Percentiles rank a stretch among this genome's conserved stretches.
phyloP scores from a whole-genome alignment of 2,888 invertebrate species.

The Agrypnus murinus region DNA sequence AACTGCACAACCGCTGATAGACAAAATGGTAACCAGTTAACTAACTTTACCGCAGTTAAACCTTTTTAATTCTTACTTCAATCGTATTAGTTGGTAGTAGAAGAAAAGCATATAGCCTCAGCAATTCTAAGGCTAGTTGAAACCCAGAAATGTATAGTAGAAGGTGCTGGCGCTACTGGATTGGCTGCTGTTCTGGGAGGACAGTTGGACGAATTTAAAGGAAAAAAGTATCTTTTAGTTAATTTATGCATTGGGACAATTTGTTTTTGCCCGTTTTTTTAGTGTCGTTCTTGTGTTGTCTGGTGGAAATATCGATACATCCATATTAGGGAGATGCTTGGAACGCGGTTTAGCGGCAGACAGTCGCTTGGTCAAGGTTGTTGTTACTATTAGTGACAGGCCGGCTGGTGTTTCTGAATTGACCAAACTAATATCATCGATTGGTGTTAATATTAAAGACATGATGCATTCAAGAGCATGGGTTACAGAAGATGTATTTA shows the following conservation, averaged over 20 bases:
- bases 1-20: constrained; percentile 82
- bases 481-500: constrained; percentile 89
- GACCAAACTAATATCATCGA: constrained; percentile 79
- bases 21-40: constrained; percentile 80
- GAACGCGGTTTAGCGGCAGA: constrained; percentile 90
- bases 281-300: constrained; percentile 88
- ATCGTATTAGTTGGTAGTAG: constrained; percentile 83
- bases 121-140: constrained; percentile 87
- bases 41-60: no score
- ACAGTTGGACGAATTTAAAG: constrained; percentile 84
- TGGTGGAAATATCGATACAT: constrained; percentile 92
- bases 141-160: constrained; percentile 91
- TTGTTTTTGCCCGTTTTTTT: constrained; percentile 19
- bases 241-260: no score
- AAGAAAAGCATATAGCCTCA: constrained; percentile 88
- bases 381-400: constrained; percentile 83
- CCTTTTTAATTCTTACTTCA: no score
- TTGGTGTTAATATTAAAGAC: constrained; percentile 91
- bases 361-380: constrained; percentile 82
- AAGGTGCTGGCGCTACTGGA: constrained; percentile 92
- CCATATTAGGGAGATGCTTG: constrained; percentile 86
- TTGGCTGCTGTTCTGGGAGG: constrained; percentile 90
- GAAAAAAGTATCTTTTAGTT: constrained; percentile 81
- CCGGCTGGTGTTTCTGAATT: constrained; percentile 89
- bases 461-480: constrained; percentile 95